These are phyloP conservation scores for Phrynocephalus guinanensis DNA, from an alignment of 2,797 vertebrate species.

Conservation along the genomic window DNA sequence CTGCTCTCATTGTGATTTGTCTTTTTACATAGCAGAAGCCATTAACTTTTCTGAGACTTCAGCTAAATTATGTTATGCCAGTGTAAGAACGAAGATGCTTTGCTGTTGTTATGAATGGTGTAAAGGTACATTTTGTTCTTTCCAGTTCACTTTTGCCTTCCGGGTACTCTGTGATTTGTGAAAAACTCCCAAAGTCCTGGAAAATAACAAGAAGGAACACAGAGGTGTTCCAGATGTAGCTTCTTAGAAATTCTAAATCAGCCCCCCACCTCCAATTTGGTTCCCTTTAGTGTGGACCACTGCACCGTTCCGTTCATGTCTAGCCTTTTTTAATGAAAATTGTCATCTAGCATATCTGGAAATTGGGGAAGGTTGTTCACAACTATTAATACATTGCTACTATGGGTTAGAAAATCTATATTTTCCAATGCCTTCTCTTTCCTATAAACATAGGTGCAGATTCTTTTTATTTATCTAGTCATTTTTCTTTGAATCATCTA, in stretches of 20 bases:
- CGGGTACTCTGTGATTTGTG: background rate
- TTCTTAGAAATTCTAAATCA: background rate
- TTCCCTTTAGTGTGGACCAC: background rate
- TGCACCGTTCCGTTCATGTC: background rate
- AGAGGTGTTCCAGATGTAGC: slow-evolving; percentile 15
- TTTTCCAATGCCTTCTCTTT: background rate
- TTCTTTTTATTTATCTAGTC: background rate
- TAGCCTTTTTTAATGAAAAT: background rate
- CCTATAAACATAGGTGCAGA: background rate
- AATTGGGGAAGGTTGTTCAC: background rate
- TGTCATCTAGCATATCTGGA: background rate
- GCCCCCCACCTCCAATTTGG: background rate
- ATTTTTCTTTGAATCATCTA: background rate
- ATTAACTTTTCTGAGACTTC: background rate
- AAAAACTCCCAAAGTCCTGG: background rate
- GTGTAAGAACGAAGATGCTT: background rate
- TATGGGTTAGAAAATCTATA: background rate
- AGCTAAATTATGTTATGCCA: background rate
- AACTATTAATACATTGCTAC: background rate
- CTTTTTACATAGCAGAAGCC: background rate
- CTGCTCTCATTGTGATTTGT: background rate
- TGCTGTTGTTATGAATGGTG: background rate
- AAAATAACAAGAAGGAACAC: background rate
- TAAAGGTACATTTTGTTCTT: background rate
- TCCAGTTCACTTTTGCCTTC: background rate